Percentiles rank a stretch among this genome's conserved stretches.
These are phyloP conservation scores for Choreutis nemorana DNA, from an alignment of 2,888 invertebrate species.

Conservation along the genomic window DNA sequence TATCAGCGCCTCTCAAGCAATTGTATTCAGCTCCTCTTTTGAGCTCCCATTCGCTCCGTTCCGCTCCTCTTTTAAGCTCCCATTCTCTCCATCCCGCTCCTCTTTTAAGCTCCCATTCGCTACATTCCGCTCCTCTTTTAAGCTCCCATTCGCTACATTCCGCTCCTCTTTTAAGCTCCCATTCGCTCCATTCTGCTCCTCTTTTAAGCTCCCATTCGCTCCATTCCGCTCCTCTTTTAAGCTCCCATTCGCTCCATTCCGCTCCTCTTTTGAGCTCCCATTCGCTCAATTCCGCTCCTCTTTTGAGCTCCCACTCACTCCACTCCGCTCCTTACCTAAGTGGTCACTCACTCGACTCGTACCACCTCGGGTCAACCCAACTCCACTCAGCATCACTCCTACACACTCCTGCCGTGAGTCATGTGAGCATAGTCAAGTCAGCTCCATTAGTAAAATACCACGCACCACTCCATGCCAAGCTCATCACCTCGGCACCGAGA, in stretches of 20 bases:
- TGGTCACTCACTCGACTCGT: constrained; percentile 9
- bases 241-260: constrained; percentile 8
- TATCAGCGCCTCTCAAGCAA: not conserved
- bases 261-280: constrained; percentile 6
- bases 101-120: constrained; percentile 1
- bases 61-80: not conserved
- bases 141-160: constrained; percentile 11
- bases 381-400: constrained; percentile 7
- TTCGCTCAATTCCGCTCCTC: constrained; percentile 11
- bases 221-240: constrained; percentile 6
- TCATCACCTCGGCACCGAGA: constrained; percentile 10
- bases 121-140: constrained; percentile 13
- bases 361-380: constrained; percentile 7
- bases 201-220: constrained; percentile 8
- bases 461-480: constrained; percentile 2
- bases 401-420: constrained; percentile 8
- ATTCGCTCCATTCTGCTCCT: constrained; percentile 7
- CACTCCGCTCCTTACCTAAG: constrained; percentile 9
- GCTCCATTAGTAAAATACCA: constrained; percentile 1
- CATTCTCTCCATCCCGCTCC: too few relatives aligned
- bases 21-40: not conserved
- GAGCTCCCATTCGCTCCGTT: not conserved
- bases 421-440: not conserved
- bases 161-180: constrained; percentile 4
- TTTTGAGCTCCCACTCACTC: constrained; percentile 11